Evolutionary conservation across 2,888 invertebrate species (phyloP), one percentile per base, ranked within the genome.

Genomic region (Drosophila mimetica): DNA sequence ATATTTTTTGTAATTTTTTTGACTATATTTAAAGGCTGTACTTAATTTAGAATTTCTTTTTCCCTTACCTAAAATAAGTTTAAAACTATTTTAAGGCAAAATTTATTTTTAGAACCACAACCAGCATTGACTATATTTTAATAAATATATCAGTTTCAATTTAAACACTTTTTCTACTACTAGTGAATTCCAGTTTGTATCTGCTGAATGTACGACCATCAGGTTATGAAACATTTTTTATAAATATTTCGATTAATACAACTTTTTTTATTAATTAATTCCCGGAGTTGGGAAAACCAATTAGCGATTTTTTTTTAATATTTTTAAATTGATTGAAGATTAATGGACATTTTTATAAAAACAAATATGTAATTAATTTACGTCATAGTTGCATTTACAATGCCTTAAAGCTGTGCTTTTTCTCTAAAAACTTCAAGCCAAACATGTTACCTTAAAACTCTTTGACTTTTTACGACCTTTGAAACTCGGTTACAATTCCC

Each of bases 381-480:
- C 25, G 25, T 5, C 1, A 4, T 3, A 55, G 8, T n/a, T 57
- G 13, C n/a, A 9, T 53, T 36, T 36, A 20, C 9, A 25, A 34
- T 7, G 9, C 11, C 0, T 14, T 13, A 39, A 48, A 34, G 32
- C 11, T 16, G 14, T 13, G 11, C n/a, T 14, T 8, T 1, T 13
- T n/a, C n/a, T 14, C 11, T 1, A 4, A 7, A 2, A 42, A 7
- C 37, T 30, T 22, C 14, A 36, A 36, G 7, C 2, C 1, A 50
- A 4, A 25, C 25, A 1, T 42, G 46, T 34, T 39, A 28, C n/a
- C 47, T 18, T 30, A 50, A 36, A 67, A 52, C 51, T 50, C 55
- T 51, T 67, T 67, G 41, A 48, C 48, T 55, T 44, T 66, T 69
- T 47, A 69, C 30, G 48, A 58, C 67, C 44, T 52, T 69, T 51